These are phyloP conservation scores for Cathartes aura DNA, from an alignment of 2,113 vertebrate genomes.

Conservation along the genomic window DNA sequence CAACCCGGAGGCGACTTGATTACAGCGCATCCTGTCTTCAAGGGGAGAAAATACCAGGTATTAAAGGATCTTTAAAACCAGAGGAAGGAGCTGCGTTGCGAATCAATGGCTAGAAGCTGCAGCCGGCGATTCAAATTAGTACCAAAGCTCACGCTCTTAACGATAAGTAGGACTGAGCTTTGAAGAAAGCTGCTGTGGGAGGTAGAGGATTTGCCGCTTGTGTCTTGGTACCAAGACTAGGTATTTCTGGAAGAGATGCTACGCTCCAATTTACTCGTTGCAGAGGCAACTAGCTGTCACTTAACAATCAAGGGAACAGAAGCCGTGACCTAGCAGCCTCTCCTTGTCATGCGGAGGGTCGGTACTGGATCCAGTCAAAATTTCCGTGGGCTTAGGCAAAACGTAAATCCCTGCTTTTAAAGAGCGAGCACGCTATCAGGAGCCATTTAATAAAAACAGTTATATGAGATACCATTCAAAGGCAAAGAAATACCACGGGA, in stretches of 20 bases:
- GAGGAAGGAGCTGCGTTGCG: not conserved
- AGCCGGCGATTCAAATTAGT: not conserved
- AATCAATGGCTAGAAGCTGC: not conserved
- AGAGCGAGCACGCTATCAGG: fast-evolving
- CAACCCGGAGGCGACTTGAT: not conserved
- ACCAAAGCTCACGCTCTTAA: not conserved
- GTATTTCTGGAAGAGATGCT: not conserved
- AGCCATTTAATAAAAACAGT: not conserved
- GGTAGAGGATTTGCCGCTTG: not conserved
- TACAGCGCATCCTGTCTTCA: not conserved
- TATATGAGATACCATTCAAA: not conserved
- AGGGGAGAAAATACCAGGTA: not conserved
- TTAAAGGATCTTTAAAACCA: not conserved
- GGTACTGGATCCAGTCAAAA: not conserved
- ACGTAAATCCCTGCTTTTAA: not conserved
- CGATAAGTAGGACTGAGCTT: not conserved
- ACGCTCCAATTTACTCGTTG: not conserved
- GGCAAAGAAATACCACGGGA: not conserved
- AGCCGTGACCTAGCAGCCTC: not conserved
- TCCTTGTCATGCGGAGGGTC: not conserved
- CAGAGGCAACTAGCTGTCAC: not conserved
- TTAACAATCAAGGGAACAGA: not conserved
- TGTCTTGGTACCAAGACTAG: not conserved
- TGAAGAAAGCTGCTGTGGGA: not conserved
- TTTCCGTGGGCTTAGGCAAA: no score